These are phyloP conservation scores for Dicerorhinus sumatrensis DNA, from an alignment of 2,113 vertebrate species.

Conservation along the genomic window DNA sequence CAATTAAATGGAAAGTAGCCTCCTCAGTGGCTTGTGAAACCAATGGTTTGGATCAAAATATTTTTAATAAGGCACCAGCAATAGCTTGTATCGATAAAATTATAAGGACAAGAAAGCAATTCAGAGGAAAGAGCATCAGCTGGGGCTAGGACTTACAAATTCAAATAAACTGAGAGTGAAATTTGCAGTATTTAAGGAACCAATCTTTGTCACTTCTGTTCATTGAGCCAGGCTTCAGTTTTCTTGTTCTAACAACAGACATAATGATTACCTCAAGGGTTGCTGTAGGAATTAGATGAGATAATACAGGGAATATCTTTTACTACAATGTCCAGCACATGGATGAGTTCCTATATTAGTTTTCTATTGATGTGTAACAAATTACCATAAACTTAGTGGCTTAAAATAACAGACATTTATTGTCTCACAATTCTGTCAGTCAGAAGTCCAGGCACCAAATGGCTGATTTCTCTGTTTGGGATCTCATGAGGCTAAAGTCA, in stretches of 20 bases:
- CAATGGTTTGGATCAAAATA: neutral
- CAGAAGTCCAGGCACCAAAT: neutral
- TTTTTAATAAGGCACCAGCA: neutral
- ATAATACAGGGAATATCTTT: neutral
- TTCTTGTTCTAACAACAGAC: neutral
- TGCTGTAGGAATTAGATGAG: neutral
- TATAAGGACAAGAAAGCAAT: neutral
- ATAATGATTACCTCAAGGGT: neutral
- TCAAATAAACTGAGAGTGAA: neutral
- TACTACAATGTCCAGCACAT: neutral
- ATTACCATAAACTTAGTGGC: neutral
- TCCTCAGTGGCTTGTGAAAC: neutral
- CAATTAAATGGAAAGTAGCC: neutral
- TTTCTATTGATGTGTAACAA: neutral
- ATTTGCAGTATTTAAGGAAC: neutral
- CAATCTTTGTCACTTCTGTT: neutral
- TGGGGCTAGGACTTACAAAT: neutral
- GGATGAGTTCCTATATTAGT: neutral
- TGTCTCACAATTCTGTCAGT: neutral
- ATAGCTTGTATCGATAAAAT: neutral
- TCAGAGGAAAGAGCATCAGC: neutral
- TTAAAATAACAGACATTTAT: neutral
- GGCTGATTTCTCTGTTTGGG: neutral
- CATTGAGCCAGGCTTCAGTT: neutral
- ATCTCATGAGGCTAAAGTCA: neutral